These are phyloP conservation scores for Centroberyx gerrardi DNA, from an alignment of 2,797 vertebrate genomes.

Conservation along the genomic window DNA sequence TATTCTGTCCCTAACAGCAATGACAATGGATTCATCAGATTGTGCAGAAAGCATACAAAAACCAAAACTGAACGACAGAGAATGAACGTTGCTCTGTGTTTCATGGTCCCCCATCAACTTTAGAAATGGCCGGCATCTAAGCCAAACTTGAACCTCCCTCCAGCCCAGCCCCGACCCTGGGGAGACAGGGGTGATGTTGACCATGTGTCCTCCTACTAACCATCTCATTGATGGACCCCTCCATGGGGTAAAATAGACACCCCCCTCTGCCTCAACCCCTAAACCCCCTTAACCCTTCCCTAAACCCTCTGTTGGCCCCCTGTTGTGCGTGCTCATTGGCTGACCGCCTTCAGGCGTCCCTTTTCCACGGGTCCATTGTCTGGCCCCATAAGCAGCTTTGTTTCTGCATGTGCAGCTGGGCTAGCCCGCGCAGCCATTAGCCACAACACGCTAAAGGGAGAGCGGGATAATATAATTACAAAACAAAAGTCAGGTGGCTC, in stretches of 20 bases:
- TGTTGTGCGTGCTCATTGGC: constrained; percentile 82
- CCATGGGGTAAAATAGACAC: constrained; percentile 61
- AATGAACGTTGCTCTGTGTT: constrained; percentile 80
- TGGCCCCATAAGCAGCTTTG: constrained; percentile 86
- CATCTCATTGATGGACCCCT: constrained; percentile 75
- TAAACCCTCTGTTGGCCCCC: constrained; percentile 82
- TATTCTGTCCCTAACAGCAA: constrained; percentile 4
- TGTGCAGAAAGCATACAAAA: constrained; percentile 52
- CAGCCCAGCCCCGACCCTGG: constrained; percentile 66
- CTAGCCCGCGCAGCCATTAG: constrained; percentile 83
- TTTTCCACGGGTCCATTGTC: constrained; percentile 83
- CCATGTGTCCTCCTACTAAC: constrained; percentile 75
- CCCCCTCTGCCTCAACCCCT: constrained; percentile 66
- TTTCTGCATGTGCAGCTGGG: constrained; percentile 88
- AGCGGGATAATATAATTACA: constrained; percentile 86
- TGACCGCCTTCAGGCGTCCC: constrained; percentile 85
- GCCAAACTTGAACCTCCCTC: constrained; percentile 79
- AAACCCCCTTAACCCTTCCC: constrained; percentile 80
- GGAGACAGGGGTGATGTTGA: constrained; percentile 77
- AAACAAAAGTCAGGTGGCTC: constrained; percentile 88
- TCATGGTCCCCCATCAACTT: constrained; percentile 82
- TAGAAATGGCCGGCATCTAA: constrained; percentile 69
- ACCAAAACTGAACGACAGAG: constrained; percentile 40
- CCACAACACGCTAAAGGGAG: constrained; percentile 79
- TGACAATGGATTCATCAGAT: constrained; percentile 62